Evolutionary conservation across 2,888 invertebrate genomes (phyloP).

Genomic region (Poecilobothrus nobilitatus): DNA sequence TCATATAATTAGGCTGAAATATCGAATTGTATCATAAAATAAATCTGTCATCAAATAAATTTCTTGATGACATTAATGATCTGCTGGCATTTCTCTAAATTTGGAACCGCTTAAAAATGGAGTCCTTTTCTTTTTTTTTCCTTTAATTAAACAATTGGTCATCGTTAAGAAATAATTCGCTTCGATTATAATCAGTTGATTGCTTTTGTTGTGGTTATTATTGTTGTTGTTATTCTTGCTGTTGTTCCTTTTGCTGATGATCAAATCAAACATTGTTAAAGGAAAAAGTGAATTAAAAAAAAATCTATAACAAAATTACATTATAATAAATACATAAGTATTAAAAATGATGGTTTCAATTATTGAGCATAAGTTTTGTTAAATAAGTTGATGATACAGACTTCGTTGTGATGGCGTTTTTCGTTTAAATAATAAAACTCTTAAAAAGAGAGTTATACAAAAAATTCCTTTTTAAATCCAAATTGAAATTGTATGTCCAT

Average conservation of each 20-base stretch:
- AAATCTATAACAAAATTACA: too few species aligned
- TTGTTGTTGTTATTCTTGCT: too few species aligned
- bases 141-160: background rate
- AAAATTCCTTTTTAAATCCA: too few species aligned
- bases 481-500: too few species aligned
- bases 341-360: background rate
- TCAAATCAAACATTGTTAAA: background rate
- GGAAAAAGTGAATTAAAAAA: too few species aligned
- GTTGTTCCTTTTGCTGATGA: too few species aligned
- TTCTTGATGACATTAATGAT: background rate
- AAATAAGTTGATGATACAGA: background rate
- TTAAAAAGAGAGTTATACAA: too few species aligned
- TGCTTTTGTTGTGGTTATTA: background rate
- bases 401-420: too few species aligned
- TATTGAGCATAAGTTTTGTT: background rate
- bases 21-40: slow-evolving; percentile 1
- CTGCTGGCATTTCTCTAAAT: background rate
- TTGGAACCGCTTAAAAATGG: background rate
- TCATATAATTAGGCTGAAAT: background rate
- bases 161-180: background rate
- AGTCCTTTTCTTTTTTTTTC: background rate
- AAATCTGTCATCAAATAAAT: slow-evolving; percentile 3
- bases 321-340: too few species aligned
- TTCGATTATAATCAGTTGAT: background rate
- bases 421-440: too few species aligned